Evolutionary conservation across 2,797 vertebrate species (phyloP), one percentile per base, ranked within the genome.

Genomic region (Darevskia nairensis): DNA sequence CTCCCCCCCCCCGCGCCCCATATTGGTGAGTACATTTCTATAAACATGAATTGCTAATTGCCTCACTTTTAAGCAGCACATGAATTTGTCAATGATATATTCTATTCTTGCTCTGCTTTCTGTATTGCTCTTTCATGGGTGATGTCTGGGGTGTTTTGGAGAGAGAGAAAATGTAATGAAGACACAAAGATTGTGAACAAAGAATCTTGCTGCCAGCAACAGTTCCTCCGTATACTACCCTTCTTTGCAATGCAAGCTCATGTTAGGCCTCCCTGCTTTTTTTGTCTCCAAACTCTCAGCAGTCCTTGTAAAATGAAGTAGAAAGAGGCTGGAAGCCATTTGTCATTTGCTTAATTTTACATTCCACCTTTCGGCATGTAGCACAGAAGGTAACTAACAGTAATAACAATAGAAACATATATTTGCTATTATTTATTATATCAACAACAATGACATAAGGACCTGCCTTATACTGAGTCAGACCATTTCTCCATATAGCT

Each of bases 11-110:
- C 50, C 50, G 8, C 35, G 15, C 32, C 21, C 19, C 72, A 10
- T 69, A 69, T 86, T 64, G 82, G 4, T 35, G 72, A 85, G 41
- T 84, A 35, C 44, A 61, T 83, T 88, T 69, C 29, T 64, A 83
- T 69, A 80, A 68, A 81, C 41, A 82, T 61, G 23, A 75, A 19
- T 59, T 41, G 23, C 78, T 84, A 84, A 76, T 84, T 75, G 76
- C 11, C 19, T 29, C 46, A 69, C 21, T 90, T 21, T 80, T 39
- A 59, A n/a, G 21, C 21, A 39, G 68, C 23, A 13, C 11, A 59
- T 39, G 21, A 39, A 27, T 87, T 68, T 66, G 11, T 68, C 75
- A 80, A 1, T 61, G 61, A 69, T 21, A 55, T 44, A 39, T 66
- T 74, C 71, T 55, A 8, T 69, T 80, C 64, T 7, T 78, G 25